These are phyloP conservation scores for Scatophagus argus DNA, from an alignment of 2,113 vertebrate species.

Conservation along the genomic window DNA sequence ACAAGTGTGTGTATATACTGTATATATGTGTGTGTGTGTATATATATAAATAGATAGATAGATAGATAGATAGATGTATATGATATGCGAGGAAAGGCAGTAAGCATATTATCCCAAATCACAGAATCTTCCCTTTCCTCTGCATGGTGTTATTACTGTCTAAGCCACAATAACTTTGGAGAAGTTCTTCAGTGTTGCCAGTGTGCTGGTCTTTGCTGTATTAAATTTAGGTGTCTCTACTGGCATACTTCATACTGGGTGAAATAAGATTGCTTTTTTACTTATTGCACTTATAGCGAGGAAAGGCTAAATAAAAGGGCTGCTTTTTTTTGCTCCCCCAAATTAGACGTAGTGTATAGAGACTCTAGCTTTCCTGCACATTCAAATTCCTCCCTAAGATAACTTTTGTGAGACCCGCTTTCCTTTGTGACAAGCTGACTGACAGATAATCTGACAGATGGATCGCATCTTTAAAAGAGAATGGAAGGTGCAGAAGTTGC, in stretches of 20 bases:
- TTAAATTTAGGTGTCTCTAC: conserved; percentile 66
- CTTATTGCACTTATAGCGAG: conserved; percentile 59
- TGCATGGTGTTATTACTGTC: conserved; percentile 6
- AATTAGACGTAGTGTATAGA: conserved; percentile 44
- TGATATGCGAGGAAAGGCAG: no score
- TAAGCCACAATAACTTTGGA: conserved; percentile 29
- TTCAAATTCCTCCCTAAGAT: conserved; percentile 34
- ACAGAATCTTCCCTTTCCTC: not conserved
- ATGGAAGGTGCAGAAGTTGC: conserved; percentile 19
- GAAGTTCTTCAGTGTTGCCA: conserved; percentile 20
- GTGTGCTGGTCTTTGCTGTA: conserved; percentile 58
- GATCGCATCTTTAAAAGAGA: conserved; percentile 39
- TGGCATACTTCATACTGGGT: conserved; percentile 58
- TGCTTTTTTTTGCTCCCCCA: conserved; percentile 15
- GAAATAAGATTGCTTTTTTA: conserved; percentile 72
- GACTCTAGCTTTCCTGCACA: conserved; percentile 40
- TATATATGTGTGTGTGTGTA: no score
- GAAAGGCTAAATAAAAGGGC: conserved; percentile 29
- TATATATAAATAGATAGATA: no score
- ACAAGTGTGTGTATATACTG: no score
- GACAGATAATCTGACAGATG: conserved; percentile 53
- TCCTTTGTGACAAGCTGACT: conserved; percentile 42
- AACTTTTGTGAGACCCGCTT: conserved; percentile 32
- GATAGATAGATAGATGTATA: no score
- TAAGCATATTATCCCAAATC: not conserved